A percentile compares a stretch with the other conserved stretches of the same genome.
Evolutionary conservation across 2,113 vertebrate genomes (phyloP).

Genomic region (Ia io): DNA sequence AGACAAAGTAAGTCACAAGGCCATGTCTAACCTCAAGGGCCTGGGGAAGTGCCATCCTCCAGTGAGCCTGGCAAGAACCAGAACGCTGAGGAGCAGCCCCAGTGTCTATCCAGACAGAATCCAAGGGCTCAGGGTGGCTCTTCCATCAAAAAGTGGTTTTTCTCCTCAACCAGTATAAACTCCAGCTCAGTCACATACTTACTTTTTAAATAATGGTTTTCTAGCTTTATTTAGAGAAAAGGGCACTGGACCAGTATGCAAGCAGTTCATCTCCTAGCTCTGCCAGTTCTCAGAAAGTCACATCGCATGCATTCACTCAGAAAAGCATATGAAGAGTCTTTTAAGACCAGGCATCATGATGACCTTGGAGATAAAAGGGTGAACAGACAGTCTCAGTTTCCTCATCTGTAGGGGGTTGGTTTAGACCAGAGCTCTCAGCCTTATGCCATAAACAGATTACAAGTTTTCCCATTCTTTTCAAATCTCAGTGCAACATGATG

Average conservation of each 20-base stretch:
- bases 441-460: background rate
- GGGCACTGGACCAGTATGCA: background rate
- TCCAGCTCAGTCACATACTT: background rate
- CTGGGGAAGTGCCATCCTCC: background rate
- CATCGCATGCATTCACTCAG: background rate
- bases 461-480: background rate
- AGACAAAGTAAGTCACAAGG: background rate
- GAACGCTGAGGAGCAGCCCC: background rate
- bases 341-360: background rate
- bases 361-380: background rate
- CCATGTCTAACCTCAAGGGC: background rate
- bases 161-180: background rate
- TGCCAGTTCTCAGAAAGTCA: background rate
- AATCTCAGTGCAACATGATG: background rate
- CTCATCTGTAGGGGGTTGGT: background rate
- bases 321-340: background rate
- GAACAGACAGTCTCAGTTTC: background rate
- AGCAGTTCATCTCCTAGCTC: background rate
- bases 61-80: background rate
- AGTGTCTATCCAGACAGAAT: background rate
- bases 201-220: constrained; percentile 1
- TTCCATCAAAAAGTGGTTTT: background rate
- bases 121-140: background rate
- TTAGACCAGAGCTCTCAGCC: background rate
- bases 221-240: background rate